These are phyloP conservation scores for Haliaeetus vocifer DNA, from an alignment of 2,797 vertebrate species.

Conservation along the genomic window DNA sequence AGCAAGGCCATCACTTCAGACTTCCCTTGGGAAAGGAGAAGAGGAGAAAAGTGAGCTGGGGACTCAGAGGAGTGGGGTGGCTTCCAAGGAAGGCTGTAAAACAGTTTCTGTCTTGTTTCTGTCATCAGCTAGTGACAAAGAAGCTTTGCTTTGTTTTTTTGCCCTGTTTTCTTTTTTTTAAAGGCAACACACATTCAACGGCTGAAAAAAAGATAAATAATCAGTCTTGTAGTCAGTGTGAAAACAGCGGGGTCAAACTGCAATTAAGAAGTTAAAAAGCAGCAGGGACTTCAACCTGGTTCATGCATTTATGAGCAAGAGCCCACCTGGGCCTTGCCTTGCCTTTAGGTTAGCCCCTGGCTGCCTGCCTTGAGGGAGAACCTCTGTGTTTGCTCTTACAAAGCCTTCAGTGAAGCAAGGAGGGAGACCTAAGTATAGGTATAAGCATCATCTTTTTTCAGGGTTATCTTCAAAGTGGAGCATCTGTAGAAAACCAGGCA, in stretches of 20 bases:
- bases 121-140: neutral
- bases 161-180: neutral
- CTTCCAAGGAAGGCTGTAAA: slow-evolving; percentile 6
- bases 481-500: neutral
- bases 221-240: neutral
- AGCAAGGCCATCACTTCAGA: neutral
- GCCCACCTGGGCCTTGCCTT: neutral
- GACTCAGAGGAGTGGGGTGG: neutral
- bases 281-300: neutral
- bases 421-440: neutral
- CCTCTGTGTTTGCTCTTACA: neutral
- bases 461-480: neutral
- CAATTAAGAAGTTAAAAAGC: neutral
- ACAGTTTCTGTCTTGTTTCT: neutral
- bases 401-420: neutral
- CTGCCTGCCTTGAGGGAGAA: neutral
- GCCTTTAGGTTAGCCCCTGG: neutral
- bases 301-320: neutral
- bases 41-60: neutral
- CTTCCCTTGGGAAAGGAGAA: neutral
- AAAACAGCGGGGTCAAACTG: neutral
- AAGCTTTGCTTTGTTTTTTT: neutral
- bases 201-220: neutral
- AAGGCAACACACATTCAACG: neutral
- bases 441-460: neutral